A percentile compares a stretch with the other conserved stretches of the same genome.
phyloP scores from a whole-genome alignment of 2,888 invertebrate genomes.

The Eupeodes latifasciatus region DNA sequence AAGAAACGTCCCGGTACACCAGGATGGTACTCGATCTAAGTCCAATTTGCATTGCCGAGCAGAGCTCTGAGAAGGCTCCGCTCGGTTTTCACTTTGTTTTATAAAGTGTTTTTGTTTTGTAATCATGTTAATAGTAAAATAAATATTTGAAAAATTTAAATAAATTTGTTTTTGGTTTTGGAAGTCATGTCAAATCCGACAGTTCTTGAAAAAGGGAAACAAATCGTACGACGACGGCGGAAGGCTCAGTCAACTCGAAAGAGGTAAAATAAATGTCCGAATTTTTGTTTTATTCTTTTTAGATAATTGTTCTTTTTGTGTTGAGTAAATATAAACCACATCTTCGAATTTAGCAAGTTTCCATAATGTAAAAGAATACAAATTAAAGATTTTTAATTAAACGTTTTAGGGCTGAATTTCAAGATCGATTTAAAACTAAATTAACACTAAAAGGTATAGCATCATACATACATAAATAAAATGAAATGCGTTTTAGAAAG shows the following conservation, averaged over 20 bases:
- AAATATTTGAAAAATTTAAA: slow-evolving; percentile 29
- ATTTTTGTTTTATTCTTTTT: not conserved
- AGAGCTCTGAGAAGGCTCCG: slow-evolving; percentile 42
- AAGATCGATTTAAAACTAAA: too few relatives aligned
- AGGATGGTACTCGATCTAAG: slow-evolving; percentile 91
- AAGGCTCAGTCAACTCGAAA: slow-evolving; percentile 5
- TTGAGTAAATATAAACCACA: not conserved
- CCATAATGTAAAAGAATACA: too few relatives aligned
- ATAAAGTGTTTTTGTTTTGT: slow-evolving; percentile 59
- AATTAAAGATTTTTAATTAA: too few relatives aligned
- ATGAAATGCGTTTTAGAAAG: too few relatives aligned
- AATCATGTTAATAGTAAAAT: slow-evolving; percentile 42
- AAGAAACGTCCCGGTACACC: slow-evolving; percentile 90
- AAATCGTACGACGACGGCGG: slow-evolving; percentile 30
- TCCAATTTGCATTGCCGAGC: slow-evolving; percentile 33
- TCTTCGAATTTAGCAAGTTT: too few relatives aligned
- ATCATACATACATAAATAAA: too few relatives aligned
- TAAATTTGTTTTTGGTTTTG: slow-evolving; percentile 12
- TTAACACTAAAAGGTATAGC: too few relatives aligned
- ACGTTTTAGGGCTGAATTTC: too few relatives aligned
- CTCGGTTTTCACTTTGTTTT: slow-evolving; percentile 40
- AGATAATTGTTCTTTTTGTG: not conserved
- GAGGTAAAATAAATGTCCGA: slow-evolving; percentile 27
- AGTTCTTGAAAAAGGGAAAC: slow-evolving; percentile 61
- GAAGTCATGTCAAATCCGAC: slow-evolving; percentile 58